Evolutionary conservation across 2,113 vertebrate genomes (phyloP).

Genomic region (Hyperopisus bebe): DNA sequence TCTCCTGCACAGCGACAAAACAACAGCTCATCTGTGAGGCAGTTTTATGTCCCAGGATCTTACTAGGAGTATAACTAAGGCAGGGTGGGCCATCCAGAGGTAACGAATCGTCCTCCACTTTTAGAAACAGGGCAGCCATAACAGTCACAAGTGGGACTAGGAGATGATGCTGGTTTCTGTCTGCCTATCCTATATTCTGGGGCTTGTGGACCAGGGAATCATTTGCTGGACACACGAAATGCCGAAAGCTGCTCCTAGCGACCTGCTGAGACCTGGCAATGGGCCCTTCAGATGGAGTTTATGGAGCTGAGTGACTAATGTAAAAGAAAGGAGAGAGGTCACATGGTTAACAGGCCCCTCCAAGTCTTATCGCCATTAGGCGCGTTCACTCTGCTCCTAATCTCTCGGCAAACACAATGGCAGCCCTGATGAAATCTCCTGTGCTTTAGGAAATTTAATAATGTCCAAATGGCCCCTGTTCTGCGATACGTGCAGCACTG

Average conservation of each 20-base stretch:
- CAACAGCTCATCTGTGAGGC: background rate
- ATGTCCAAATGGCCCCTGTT: conserved; percentile 42
- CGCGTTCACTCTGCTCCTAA: conserved; percentile 53
- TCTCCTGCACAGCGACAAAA: background rate
- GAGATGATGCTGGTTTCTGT: conserved; percentile 29
- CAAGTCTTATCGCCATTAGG: conserved; percentile 46
- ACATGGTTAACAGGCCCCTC: conserved; percentile 36
- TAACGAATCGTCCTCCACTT: background rate
- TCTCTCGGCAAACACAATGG: conserved; percentile 54
- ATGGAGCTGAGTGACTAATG: conserved; percentile 35
- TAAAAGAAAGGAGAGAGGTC: conserved; percentile 26
- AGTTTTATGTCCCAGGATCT: background rate
- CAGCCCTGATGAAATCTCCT: conserved; percentile 54
- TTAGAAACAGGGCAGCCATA: conserved; percentile 12
- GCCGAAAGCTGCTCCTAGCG: conserved; percentile 57
- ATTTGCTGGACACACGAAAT: conserved; percentile 19
- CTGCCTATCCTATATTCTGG: conserved; percentile 28
- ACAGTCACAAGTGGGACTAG: background rate
- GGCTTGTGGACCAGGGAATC: conserved; percentile 24
- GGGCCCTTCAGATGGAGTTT: conserved; percentile 30
- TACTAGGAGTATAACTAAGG: background rate
- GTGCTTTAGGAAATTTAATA: conserved; percentile 54
- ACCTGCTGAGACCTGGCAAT: conserved; percentile 38
- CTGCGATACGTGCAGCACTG: conserved; percentile 29
- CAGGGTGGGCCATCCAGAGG: background rate